Base-by-base conservation (phyloP, 2,797 vertebrate species). In the Halcyon leucocephala region DNA sequence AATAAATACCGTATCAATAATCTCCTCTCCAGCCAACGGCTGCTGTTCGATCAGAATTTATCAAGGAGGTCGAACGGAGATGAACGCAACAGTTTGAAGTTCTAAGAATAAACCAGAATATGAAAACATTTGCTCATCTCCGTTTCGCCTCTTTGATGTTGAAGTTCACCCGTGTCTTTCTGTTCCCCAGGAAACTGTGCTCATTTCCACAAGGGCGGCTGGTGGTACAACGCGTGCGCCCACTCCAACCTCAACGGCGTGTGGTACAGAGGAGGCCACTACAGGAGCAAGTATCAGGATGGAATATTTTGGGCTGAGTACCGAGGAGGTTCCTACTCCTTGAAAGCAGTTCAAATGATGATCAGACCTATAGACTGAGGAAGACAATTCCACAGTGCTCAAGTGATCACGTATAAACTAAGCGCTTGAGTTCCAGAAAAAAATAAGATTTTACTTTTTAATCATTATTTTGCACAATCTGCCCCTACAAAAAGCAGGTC, bases 241-340 rank as follows among this genome's bases (percentile, higher is more conserved):
- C 99, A 99, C 93, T 99, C 99, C 44, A 99, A 99, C 97, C 98
- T 99, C 26, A 99, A 99, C 0, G 99, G 99, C 3, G 99, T 99
- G 3, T 99, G 99, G 99, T 99, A 99, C 98, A 98, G 99, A 57
- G 99, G 99, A 8, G 99, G 99, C 46, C 98, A 99, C 81, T 99
- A 99, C 97, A 98, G 99, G 93, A 99, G 99, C 98, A 99, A 99
- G 95, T 99, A 99, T 95, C 99, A 99, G 96, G 99, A 99, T 1
- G 99, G 99, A 14, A 99, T 99, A 94, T 99, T 99, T 91, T 99
- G 99, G 99, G 99, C 99, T 2, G 99, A 99, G 37, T 99, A 99
- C 26, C 98, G 99, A 42, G 99, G 99, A 62, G 99, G 99, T 8
- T 99, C 99, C 93, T 99, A 99, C 96, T 99, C 99, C 35, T 96